Conservation (phyloP, 2,888 invertebrate genomes). For the Odontocerum albicorne region DNA sequence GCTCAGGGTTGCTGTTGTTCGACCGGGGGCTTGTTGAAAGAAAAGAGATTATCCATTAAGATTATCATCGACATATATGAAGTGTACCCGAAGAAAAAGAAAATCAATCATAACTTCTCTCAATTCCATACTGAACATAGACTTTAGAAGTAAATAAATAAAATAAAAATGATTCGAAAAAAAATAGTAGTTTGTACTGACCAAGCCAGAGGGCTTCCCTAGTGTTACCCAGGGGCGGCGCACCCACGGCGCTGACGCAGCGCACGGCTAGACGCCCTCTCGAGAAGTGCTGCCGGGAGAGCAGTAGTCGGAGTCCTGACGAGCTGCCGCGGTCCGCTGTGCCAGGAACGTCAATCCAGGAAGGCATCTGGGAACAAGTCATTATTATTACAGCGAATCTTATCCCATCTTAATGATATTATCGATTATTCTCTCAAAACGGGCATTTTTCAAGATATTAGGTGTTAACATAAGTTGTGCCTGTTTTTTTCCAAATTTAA, state of each 20-base stretch:
- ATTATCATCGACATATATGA: no score
- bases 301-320: slow-evolving; percentile 25
- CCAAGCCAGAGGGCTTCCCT: slow-evolving; percentile 29
- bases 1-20: no score
- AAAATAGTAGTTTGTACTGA: slow-evolving; percentile 1
- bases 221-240: slow-evolving; percentile 29
- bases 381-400: not conserved
- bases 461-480: no score
- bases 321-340: slow-evolving; percentile 12
- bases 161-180: not conserved
- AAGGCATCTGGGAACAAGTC: slow-evolving; percentile 13
- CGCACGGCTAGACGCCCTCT: slow-evolving; percentile 25
- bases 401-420: no score
- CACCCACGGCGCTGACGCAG: slow-evolving; percentile 30
- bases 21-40: no score
- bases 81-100: no score
- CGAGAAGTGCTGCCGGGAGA: slow-evolving; percentile 25
- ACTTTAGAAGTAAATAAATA: not conserved
- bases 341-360: slow-evolving; percentile 28
- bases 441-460: no score
- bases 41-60: no score
- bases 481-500: no score
- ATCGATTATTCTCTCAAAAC: no score
- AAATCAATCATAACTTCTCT: no score
- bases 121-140: not conserved